Conservation (phyloP, 2,888 invertebrate genomes). For the Yponomeuta plumbellus region DNA sequence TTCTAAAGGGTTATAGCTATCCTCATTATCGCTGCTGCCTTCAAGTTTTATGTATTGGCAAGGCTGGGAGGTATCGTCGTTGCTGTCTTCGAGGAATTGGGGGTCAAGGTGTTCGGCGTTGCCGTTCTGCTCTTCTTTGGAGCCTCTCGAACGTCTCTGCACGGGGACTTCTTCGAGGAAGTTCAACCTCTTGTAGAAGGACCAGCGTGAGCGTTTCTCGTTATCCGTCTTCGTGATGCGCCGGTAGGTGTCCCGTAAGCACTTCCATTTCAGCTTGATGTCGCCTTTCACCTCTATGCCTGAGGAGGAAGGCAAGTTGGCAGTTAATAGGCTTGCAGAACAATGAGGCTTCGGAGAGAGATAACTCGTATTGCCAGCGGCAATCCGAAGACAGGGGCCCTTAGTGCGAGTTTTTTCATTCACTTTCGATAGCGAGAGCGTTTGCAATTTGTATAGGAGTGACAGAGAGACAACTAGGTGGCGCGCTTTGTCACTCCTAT, state of each 20-base stretch:
- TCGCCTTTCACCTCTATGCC: slow-evolving; percentile 32
- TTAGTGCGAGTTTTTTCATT: too few species aligned
- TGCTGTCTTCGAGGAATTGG: background rate
- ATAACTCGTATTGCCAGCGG: too few species aligned
- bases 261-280: slow-evolving; percentile 43
- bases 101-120: background rate
- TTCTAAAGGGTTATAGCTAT: background rate
- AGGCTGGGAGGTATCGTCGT: background rate
- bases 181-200: slow-evolving; percentile 34
- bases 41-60: background rate
- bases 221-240: slow-evolving; percentile 31
- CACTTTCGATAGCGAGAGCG: too few species aligned
- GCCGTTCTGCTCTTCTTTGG: background rate
- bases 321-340: too few species aligned
- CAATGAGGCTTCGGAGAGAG: too few species aligned
- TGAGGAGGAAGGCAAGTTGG: slow-evolving; percentile 28
- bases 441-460: too few species aligned
- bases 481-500: too few species aligned
- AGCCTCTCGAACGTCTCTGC: slow-evolving; percentile 9
- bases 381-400: too few species aligned
- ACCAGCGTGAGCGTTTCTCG: slow-evolving; percentile 41
- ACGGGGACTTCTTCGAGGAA: slow-evolving; percentile 30
- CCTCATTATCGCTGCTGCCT: slow-evolving; percentile 1
- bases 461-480: too few species aligned
- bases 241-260: slow-evolving; percentile 41